Percentiles rank a stretch among this genome's conserved stretches.
phyloP scores from a whole-genome alignment of 2,888 invertebrate genomes.

The Thymelicus sylvestris region DNA sequence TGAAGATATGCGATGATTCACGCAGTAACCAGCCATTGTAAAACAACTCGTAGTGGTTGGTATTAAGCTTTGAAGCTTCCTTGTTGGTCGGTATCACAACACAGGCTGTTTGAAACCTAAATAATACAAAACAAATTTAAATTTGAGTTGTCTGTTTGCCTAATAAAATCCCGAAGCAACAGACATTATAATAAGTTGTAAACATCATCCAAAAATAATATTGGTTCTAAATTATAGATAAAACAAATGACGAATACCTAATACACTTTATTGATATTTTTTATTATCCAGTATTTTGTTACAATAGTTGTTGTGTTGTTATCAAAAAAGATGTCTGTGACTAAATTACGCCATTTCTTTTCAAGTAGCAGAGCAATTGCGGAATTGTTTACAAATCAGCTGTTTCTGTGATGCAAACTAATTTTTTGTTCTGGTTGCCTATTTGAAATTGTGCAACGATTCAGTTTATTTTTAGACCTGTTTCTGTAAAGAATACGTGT shows the following conservation, averaged over 20 bases:
- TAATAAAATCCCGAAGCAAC: too few species aligned
- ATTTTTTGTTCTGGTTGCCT: slow-evolving; percentile 9
- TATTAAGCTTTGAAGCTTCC: too few species aligned
- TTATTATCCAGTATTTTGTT: not conserved
- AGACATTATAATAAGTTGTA: too few species aligned
- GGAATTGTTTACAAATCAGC: slow-evolving; percentile 11
- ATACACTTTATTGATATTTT: not conserved
- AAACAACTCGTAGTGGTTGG: too few species aligned
- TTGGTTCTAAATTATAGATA: too few species aligned
- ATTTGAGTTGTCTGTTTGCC: too few species aligned
- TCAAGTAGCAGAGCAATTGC: slow-evolving; percentile 1
- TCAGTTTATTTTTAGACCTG: not conserved
- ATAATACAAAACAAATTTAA: too few species aligned
- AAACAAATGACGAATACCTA: too few species aligned
- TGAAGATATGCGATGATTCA: not conserved
- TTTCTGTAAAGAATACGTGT: too few species aligned
- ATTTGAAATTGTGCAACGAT: not conserved
- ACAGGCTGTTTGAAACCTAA: too few species aligned
- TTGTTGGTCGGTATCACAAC: too few species aligned
- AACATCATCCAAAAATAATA: too few species aligned
- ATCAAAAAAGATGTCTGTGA: not conserved
- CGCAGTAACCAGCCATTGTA: not conserved
- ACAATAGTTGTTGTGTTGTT: not conserved
- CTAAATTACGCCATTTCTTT: not conserved
- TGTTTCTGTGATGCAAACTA: slow-evolving; percentile 5